Evolutionary conservation across 2,888 invertebrate genomes (phyloP), one percentile per base, ranked within the genome.

Genomic region (Dryobotodes eremita): DNA sequence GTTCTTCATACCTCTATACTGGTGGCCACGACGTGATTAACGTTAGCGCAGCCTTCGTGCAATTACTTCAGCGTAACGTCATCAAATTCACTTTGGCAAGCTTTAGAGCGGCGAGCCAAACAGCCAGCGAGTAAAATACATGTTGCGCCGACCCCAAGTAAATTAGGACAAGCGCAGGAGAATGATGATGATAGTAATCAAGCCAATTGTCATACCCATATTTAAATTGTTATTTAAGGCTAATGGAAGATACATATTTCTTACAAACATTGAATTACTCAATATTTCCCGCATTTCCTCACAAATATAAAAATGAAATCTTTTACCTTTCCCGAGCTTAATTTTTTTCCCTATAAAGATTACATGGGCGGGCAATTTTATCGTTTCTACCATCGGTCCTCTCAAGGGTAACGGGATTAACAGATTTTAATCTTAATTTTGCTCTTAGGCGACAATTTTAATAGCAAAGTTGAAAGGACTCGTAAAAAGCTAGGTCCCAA

Each of bases 401-500:
- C 80, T 86, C 79, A 86, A 77, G 75, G 70, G 70, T 64, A 68
- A 71, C 73, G n/a, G 86, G 87, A 91, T 91, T 92, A 91, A 87
- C 89, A 88, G 92, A 91, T 92, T 90, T 87, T 90, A 90, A 92
- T 91, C 92, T 90, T 86, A 90, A 90, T 90, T 89, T 89, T 83
- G 86, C 88, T 89, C 79, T 88, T 76, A 79, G 59, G 80, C 80
- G 86, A 84, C 84, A 86, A 79, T 85, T 90, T 89, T 89, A 83
- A 89, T 85, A 83, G 77, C 62, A 70, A 85, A 86, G 75, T 86
- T 80, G 50, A 80, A 78, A 74, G 57, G 36, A 68, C 62, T 79
- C 69, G 26, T 80, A 59, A 78, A 80, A 77, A 57, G n/a, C 69
- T 83, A 75, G 79, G 55, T 64, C 46, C 26, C 11, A 69, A 85